These are phyloP conservation scores for Teleiodes luculella DNA, from an alignment of 2,888 invertebrate genomes.

Conservation along the genomic window DNA sequence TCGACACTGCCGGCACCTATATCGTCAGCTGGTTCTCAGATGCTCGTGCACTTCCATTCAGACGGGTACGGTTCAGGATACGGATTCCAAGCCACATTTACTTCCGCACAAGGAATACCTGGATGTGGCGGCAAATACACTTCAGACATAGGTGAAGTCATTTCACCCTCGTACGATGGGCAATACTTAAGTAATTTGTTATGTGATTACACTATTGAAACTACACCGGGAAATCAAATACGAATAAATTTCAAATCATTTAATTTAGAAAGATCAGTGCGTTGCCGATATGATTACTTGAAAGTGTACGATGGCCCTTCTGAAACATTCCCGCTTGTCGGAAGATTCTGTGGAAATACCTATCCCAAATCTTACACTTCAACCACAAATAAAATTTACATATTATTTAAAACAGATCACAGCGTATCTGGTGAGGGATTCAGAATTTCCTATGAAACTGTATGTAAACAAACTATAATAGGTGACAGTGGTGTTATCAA, in stretches of 20 bases:
- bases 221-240: constrained; percentile 81
- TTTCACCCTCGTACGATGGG: constrained; percentile 79
- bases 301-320: constrained; percentile 83
- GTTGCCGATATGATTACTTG: constrained; percentile 81
- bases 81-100: constrained; percentile 92
- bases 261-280: constrained; percentile 77
- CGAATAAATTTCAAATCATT: constrained; percentile 82
- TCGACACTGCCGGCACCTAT: constrained; percentile 85
- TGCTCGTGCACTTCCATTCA: constrained; percentile 88
- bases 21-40: constrained; percentile 81
- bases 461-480: constrained; percentile 66
- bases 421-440: constrained; percentile 50
- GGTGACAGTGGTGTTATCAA: constrained; percentile 80
- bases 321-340: constrained; percentile 81
- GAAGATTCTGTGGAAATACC: constrained; percentile 84
- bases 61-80: constrained; percentile 82
- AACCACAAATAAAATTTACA: constrained; percentile 74
- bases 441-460: constrained; percentile 49
- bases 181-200: constrained; percentile 77
- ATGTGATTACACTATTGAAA: constrained; percentile 90
- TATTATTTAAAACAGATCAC: constrained; percentile 73
- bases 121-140: constrained; percentile 91
- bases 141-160: constrained; percentile 79
- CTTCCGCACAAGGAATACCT: constrained; percentile 84
- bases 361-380: constrained; percentile 81